phyloP scores from a whole-genome alignment of 2,797 vertebrate genomes.

The Labeo calbasu region DNA sequence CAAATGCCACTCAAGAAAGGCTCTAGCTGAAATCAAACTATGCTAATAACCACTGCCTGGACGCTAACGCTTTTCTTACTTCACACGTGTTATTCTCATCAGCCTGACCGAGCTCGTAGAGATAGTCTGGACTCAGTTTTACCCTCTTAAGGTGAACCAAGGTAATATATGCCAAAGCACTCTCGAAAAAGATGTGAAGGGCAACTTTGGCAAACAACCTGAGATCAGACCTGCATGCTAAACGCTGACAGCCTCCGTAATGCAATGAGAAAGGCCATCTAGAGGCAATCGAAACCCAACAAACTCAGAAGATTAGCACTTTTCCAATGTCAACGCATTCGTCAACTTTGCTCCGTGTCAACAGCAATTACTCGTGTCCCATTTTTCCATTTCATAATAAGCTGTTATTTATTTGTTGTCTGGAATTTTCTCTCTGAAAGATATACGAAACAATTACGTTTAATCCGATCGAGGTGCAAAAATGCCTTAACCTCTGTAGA shows the following conservation, averaged over 20 bases:
- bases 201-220: slow-evolving; percentile 37
- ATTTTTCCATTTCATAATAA: slow-evolving; percentile 35
- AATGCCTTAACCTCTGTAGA: neutral
- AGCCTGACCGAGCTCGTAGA: neutral
- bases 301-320: neutral
- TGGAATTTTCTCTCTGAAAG: neutral
- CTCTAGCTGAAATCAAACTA: neutral
- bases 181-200: slow-evolving; percentile 34
- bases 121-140: slow-evolving; percentile 7
- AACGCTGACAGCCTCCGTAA: slow-evolving; percentile 1
- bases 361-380: slow-evolving; percentile 20
- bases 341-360: slow-evolving; percentile 32
- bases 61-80: neutral
- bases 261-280: slow-evolving; percentile 8
- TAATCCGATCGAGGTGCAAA: neutral
- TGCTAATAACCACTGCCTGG: neutral
- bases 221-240: slow-evolving; percentile 41
- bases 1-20: neutral
- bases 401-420: slow-evolving; percentile 22
- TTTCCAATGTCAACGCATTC: slow-evolving; percentile 24
- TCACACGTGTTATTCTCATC: neutral
- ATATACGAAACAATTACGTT: slow-evolving; percentile 2
- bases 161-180: slow-evolving; percentile 42
- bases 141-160: slow-evolving; percentile 33
- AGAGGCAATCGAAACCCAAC: slow-evolving; percentile 20